Percentiles rank a stretch among this genome's conserved stretches.
phyloP scores from a whole-genome alignment of 2,888 invertebrate genomes.

The Drosophila affinis region DNA sequence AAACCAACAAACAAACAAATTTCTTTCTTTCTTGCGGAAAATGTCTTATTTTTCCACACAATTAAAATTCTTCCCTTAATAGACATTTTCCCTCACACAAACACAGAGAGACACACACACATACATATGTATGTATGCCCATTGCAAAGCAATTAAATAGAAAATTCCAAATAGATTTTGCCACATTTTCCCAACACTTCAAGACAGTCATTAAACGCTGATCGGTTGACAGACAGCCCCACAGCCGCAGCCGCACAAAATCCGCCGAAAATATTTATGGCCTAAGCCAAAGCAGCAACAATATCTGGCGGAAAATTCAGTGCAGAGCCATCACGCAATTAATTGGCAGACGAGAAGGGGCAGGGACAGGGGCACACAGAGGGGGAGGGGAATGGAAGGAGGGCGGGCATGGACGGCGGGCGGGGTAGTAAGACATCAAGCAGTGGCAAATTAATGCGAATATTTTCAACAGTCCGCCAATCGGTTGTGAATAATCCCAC shows the following conservation, averaged over 20 bases:
- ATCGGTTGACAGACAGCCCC: slow-evolving; percentile 62
- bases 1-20: not conserved
- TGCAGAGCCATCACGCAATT: slow-evolving; percentile 29
- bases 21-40: not conserved
- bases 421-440: not conserved
- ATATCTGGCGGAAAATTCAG: slow-evolving; percentile 30
- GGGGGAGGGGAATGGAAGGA: not conserved
- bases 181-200: slow-evolving; percentile 22
- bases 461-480: slow-evolving; percentile 29
- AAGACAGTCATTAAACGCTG: slow-evolving; percentile 34
- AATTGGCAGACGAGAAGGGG: slow-evolving; percentile 28
- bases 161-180: slow-evolving; percentile 56
- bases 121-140: slow-evolving; percentile 11
- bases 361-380: not conserved
- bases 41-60: slow-evolving; percentile 40
- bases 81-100: slow-evolving; percentile 21
- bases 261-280: slow-evolving; percentile 45
- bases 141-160: slow-evolving; percentile 61
- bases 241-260: not conserved
- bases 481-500: slow-evolving; percentile 27
- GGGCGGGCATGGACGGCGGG: not conserved
- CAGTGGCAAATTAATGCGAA: slow-evolving; percentile 38
- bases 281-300: slow-evolving; percentile 27
- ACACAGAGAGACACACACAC: slow-evolving; percentile 22
- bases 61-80: slow-evolving; percentile 47